phyloP scores from a whole-genome alignment of 2,888 invertebrate genomes.

The Schrankia costaestrigalis region DNA sequence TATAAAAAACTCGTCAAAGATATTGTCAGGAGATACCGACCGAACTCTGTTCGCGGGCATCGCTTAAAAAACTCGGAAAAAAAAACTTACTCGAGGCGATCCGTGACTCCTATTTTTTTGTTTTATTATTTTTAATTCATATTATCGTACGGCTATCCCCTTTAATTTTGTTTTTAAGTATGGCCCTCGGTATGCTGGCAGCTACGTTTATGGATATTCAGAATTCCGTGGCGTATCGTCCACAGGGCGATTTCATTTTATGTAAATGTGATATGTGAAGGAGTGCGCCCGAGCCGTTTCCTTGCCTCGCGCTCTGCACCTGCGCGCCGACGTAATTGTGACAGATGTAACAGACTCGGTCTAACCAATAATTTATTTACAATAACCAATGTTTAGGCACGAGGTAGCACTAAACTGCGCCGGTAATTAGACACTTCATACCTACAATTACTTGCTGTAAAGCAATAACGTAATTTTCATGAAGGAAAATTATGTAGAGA shows the following conservation, averaged over 20 bases:
- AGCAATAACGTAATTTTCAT: conserved; percentile 7
- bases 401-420: conserved; percentile 22
- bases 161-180: conserved; percentile 81
- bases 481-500: background rate
- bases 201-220: conserved; percentile 78
- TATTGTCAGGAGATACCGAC: conserved; percentile 76
- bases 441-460: conserved; percentile 24
- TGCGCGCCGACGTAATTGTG: conserved; percentile 57
- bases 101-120: conserved; percentile 79
- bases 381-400: conserved; percentile 31
- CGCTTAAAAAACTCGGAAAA: conserved; percentile 65
- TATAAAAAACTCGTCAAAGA: conserved; percentile 80
- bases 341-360: conserved; percentile 55
- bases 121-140: conserved; percentile 81
- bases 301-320: conserved; percentile 40
- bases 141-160: conserved; percentile 80
- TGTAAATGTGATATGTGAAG: conserved; percentile 61
- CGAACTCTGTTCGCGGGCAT: conserved; percentile 72
- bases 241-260: conserved; percentile 70
- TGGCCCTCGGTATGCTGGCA: conserved; percentile 77
- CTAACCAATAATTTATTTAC: conserved; percentile 31
- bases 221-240: conserved; percentile 73
- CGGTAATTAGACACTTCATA: conserved; percentile 19
- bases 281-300: conserved; percentile 23
- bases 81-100: conserved; percentile 77